A percentile compares a stretch with the other conserved stretches of the same genome.
Conservation (phyloP, 1,140 invertebrate genomes). For the Neodiprion fabricii region DNA sequence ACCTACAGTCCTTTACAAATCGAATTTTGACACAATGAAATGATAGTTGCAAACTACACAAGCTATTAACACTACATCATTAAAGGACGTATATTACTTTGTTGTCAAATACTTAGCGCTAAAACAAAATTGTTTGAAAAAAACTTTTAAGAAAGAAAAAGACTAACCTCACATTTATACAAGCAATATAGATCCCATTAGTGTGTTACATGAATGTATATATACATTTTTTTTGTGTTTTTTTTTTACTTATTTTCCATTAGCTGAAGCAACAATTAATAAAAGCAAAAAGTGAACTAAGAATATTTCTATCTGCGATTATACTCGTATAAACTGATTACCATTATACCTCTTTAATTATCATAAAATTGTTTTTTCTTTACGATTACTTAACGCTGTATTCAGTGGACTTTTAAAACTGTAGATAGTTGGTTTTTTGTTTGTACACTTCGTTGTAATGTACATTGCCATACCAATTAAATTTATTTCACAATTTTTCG, state of each 20-base stretch:
- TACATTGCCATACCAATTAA: not conserved
- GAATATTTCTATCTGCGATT: not conserved
- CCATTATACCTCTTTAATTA: not conserved
- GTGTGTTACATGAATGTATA: not conserved
- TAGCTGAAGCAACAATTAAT: not conserved
- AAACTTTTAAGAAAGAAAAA: not conserved
- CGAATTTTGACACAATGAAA: not conserved
- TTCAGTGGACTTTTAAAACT: not conserved
- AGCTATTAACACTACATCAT: not conserved
- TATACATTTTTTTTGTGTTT: not conserved
- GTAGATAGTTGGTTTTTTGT: not conserved
- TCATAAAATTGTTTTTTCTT: not conserved
- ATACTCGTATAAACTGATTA: not conserved
- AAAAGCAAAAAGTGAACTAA: not conserved
- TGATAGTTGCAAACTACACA: not conserved
- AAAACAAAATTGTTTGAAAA: not conserved
- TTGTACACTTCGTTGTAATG: not conserved
- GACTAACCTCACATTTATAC: not conserved
- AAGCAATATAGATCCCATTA: not conserved
- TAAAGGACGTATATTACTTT: not conserved
- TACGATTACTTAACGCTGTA: not conserved
- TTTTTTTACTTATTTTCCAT: not conserved
- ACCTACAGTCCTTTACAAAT: constrained; percentile 1
- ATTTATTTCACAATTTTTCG: not conserved
- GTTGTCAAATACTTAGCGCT: not conserved